Conservation (phyloP, 1,140 invertebrate species). For the Cyclina sinensis region DNA sequence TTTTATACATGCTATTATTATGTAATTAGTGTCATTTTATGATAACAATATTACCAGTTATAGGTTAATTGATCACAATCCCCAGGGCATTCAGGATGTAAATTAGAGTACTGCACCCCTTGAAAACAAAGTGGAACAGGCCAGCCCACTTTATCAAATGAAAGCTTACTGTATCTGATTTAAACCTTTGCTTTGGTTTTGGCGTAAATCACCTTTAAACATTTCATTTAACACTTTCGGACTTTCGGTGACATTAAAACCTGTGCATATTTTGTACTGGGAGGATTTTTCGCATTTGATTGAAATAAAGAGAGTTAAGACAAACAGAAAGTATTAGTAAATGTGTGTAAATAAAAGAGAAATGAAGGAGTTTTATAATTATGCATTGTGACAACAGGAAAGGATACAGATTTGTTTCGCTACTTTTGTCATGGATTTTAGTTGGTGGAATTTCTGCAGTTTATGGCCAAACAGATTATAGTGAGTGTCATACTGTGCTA, state of each 20-base stretch:
- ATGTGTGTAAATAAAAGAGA: neutral
- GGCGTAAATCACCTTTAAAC: neutral
- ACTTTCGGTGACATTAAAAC: neutral
- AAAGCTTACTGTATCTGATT: slow-evolving; percentile 13
- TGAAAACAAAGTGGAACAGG: neutral
- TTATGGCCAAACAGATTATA: neutral
- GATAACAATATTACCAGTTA: slow-evolving; percentile 22
- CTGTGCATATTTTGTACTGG: neutral
- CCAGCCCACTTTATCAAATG: slow-evolving; percentile 11
- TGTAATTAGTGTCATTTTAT: slow-evolving; percentile 19
- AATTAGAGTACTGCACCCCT: slow-evolving; percentile 2
- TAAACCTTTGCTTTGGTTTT: neutral
- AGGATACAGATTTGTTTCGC: neutral
- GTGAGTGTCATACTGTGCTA: too few species aligned
- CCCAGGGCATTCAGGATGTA: slow-evolving; percentile 1
- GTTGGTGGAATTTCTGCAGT: neutral
- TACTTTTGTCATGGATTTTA: slow-evolving; percentile 9
- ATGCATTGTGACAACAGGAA: slow-evolving; percentile 33
- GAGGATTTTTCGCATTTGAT: neutral
- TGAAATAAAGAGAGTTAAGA: neutral
- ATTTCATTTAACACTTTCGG: neutral
- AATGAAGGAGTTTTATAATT: neutral
- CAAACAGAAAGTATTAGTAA: neutral
- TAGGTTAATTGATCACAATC: slow-evolving; percentile 5
- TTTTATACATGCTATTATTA: neutral